Percentiles rank a stretch among this genome's conserved stretches.
phyloP scores from a whole-genome alignment of 2,797 vertebrate species.

The Falco biarmicus region DNA sequence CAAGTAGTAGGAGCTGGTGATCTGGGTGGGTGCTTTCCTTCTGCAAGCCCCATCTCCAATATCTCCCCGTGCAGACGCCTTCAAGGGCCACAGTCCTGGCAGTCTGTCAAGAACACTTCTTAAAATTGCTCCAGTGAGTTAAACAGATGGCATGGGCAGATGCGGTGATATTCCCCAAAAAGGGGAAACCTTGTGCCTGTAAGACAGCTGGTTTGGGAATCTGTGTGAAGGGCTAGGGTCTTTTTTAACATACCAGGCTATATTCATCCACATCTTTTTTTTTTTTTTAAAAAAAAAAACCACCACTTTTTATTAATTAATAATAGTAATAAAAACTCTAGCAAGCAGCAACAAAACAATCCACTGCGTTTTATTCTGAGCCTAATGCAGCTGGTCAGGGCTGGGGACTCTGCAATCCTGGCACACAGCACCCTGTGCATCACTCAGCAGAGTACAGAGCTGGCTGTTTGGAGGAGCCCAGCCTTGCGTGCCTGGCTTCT shows the following conservation, averaged over 20 bases:
- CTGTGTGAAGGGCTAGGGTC: accelerated
- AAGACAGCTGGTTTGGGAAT: not conserved
- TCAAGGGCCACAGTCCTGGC: slow-evolving; percentile 28
- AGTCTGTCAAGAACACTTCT: not conserved
- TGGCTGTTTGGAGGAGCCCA: not conserved
- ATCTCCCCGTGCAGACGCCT: not conserved
- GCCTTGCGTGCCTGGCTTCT: not conserved
- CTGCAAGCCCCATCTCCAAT: not conserved
- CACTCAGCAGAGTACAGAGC: slow-evolving; percentile 26
- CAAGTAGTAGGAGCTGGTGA: not conserved
- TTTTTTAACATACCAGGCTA: not conserved
- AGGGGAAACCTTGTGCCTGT: not conserved
- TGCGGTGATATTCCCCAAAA: not conserved
- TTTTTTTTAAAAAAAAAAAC: not conserved
- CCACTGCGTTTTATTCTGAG: not conserved
- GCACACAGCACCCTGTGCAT: not conserved
- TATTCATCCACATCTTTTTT: not conserved
- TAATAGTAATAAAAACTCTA: not conserved
- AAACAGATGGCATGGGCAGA: not conserved
- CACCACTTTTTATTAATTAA: not conserved
- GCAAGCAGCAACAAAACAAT: not conserved
- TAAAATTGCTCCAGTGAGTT: not conserved
- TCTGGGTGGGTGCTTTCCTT: not conserved
- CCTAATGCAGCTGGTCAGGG: not conserved
- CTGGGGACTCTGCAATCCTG: slow-evolving; percentile 34